Evolutionary conservation across 2,797 vertebrate species (phyloP).

Genomic region (Fringilla coelebs): DNA sequence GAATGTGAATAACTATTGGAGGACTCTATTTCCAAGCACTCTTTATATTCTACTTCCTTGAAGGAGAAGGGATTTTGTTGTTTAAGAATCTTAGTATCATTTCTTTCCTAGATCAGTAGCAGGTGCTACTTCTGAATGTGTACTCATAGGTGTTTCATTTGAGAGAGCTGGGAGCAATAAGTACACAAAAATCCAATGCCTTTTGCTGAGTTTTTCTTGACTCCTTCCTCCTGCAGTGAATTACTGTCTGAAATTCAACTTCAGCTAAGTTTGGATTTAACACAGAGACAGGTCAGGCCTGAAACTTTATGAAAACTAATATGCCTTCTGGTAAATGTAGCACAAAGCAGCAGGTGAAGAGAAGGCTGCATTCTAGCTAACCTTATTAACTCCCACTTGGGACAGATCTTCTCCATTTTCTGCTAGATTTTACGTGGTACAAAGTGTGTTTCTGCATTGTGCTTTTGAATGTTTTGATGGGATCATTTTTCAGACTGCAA

Average conservation of each 20-base stretch:
- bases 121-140: not conserved
- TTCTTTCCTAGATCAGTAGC: not conserved
- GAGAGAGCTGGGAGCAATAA: not conserved
- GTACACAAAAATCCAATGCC: not conserved
- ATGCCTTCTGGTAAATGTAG: not conserved
- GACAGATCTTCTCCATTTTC: not conserved
- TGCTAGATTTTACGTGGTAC: not conserved
- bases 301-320: not conserved
- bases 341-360: not conserved
- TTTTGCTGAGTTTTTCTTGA: not conserved
- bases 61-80: not conserved
- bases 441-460: not conserved
- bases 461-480: not conserved
- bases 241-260: not conserved
- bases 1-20: not conserved
- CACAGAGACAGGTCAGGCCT: not conserved
- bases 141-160: rapidly evolving
- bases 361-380: not conserved
- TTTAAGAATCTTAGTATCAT: not conserved
- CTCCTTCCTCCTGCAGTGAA: not conserved
- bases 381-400: not conserved
- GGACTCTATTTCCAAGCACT: not conserved
- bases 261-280: not conserved
- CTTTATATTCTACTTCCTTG: not conserved
- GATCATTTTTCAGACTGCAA: not conserved